Conservation (phyloP, 2,113 vertebrate species). For the Cyphomyrus plagiostoma region DNA sequence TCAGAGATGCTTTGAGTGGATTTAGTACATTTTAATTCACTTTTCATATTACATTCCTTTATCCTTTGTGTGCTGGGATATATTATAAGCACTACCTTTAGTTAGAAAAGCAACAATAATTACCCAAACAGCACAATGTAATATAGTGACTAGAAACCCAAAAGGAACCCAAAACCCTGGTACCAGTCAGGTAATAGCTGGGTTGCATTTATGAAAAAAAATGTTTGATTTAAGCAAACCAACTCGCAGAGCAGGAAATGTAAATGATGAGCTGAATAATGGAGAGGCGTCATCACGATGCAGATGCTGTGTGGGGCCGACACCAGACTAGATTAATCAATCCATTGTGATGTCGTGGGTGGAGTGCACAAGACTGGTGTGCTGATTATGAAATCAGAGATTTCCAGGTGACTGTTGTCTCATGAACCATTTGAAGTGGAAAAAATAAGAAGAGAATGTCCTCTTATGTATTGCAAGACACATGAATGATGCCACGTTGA, state of each 20-base stretch:
- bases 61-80: neutral
- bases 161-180: neutral
- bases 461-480: conserved; percentile 1
- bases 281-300: neutral
- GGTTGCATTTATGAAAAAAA: neutral
- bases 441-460: neutral
- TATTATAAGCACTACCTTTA: neutral
- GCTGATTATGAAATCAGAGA: conserved; percentile 6
- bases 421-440: neutral
- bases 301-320: neutral
- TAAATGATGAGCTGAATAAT: neutral
- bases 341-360: neutral
- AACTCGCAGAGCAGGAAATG: neutral
- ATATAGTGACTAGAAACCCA: neutral
- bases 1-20: neutral
- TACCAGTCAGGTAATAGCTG: neutral
- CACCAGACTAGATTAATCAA: neutral
- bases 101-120: neutral
- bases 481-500: neutral
- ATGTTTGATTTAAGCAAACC: neutral
- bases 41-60: neutral
- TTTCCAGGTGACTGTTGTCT: neutral
- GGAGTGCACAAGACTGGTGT: neutral
- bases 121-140: neutral
- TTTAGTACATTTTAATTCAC: neutral